These are phyloP conservation scores for Tetramorium simillimum DNA, from an alignment of 1,140 invertebrate species.

Conservation along the genomic window DNA sequence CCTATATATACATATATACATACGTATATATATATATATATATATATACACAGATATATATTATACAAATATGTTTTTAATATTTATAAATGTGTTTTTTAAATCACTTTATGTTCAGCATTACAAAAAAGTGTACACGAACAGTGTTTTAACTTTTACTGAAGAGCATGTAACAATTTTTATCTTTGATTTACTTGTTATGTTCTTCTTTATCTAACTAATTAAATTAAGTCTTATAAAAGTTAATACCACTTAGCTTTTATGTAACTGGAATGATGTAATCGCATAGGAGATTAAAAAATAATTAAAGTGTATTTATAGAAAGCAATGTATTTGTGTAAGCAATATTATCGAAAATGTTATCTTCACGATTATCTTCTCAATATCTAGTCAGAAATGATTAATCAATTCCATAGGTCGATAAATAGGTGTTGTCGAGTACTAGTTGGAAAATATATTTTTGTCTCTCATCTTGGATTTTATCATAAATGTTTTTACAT, in stretches of 20 bases:
- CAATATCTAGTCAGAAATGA: too few relatives aligned
- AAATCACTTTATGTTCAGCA: background rate
- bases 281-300: background rate
- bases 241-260: background rate
- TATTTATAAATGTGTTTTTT: background rate
- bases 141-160: background rate
- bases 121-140: background rate
- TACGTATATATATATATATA: too few relatives aligned
- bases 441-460: too few relatives aligned
- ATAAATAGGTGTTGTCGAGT: too few relatives aligned
- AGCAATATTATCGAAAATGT: background rate
- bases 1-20: too few relatives aligned
- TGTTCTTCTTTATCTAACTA: background rate
- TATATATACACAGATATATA: too few relatives aligned
- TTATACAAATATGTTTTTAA: too few relatives aligned
- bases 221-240: background rate
- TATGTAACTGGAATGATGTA: background rate
- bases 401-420: too few relatives aligned
- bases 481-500: too few relatives aligned
- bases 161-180: background rate
- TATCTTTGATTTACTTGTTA: background rate
- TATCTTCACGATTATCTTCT: background rate
- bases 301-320: background rate
- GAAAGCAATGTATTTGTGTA: background rate
- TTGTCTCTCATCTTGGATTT: too few relatives aligned